A percentile compares a stretch with the other conserved stretches of the same genome.
Conservation (phyloP, 2,797 vertebrate species). For the Oceanodroma leucorhoa region DNA sequence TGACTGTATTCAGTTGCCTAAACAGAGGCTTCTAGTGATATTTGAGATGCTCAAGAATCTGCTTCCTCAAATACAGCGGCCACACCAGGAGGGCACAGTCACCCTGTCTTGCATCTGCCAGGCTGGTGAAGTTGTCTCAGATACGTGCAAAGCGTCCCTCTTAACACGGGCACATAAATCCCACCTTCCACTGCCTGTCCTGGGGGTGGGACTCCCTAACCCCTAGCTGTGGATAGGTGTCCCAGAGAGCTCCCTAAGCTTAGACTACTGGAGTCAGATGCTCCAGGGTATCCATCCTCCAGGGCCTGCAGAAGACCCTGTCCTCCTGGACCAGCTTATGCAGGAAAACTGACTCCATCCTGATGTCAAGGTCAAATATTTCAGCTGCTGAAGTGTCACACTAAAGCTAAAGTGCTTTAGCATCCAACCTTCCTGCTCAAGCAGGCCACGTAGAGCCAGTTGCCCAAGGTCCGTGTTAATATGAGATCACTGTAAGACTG, state of each 20-base stretch:
- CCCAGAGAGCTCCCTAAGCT: not conserved
- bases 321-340: not conserved
- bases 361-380: not conserved
- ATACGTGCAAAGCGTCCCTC: not conserved
- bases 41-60: not conserved
- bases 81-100: accelerated
- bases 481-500: not conserved
- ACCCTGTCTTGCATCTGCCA: not conserved
- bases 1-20: not conserved
- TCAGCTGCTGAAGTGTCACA: not conserved
- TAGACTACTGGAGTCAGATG: not conserved
- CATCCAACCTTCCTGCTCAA: not conserved
- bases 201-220: not conserved
- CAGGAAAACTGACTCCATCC: not conserved
- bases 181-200: not conserved
- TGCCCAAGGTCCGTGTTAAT: not conserved
- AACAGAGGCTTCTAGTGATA: not conserved
- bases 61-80: not conserved
- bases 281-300: not conserved
- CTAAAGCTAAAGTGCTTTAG: not conserved
- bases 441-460: not conserved
- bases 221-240: not conserved
- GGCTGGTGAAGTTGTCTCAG: not conserved
- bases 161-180: not conserved
- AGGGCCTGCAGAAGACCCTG: not conserved